Conservation (phyloP, 2,113 vertebrate species). For the Ailurus styani region DNA sequence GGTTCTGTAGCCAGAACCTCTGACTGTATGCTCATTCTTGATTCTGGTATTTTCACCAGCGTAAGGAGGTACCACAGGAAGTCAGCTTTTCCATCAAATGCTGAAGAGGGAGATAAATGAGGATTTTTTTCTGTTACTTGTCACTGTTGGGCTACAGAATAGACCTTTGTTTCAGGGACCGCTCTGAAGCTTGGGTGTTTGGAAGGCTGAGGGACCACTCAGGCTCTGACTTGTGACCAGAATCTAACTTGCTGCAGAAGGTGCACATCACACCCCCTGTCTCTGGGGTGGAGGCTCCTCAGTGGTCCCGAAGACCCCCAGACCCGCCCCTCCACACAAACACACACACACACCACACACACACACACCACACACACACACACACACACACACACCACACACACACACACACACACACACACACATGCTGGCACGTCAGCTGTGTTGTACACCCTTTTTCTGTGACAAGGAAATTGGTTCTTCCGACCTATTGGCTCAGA, state of each 20-base stretch:
- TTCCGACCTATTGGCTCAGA: neutral
- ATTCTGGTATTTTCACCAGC: neutral
- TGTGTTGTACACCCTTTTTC: neutral
- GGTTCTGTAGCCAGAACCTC: neutral
- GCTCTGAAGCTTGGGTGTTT: neutral
- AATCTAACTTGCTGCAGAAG: neutral
- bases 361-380: no score
- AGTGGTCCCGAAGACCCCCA: neutral
- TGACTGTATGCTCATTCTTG: rapidly evolving
- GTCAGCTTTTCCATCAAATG: neutral
- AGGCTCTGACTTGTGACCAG: neutral
- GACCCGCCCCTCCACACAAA: rapidly evolving
- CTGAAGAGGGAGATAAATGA: no score
- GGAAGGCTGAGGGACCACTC: neutral
- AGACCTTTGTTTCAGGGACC: neutral
- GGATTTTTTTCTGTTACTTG: neutral
- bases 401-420: neutral
- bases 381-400: no score
- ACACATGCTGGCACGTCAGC: neutral
- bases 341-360: no score
- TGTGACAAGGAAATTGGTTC: neutral
- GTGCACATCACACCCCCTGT: rapidly evolving
- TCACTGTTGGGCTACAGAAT: neutral
- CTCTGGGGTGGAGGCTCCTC: neutral
- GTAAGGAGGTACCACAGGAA: neutral